Conservation (phyloP, 2,888 invertebrate species). For the Drosophila austrosaltans region DNA sequence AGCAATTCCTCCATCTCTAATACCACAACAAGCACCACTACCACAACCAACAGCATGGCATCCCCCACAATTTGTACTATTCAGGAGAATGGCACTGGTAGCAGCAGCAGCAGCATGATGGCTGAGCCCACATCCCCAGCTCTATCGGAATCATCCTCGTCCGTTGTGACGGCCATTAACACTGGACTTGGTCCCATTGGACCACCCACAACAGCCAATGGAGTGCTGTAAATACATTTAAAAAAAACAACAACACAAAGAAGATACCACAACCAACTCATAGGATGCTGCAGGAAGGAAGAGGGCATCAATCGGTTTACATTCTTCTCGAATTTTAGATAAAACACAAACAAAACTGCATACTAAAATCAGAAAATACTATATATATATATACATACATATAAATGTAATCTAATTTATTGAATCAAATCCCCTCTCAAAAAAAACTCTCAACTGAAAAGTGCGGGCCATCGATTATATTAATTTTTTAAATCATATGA, state of each 20-base stretch:
- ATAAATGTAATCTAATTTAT: slow-evolving; percentile 75
- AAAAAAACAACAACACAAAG: no score
- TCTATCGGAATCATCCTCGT: slow-evolving; percentile 71
- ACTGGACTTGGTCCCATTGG: slow-evolving; percentile 83
- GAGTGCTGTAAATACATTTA: slow-evolving; percentile 80
- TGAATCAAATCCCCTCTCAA: slow-evolving; percentile 54
- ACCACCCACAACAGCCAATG: slow-evolving; percentile 82
- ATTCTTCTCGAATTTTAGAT: slow-evolving; percentile 67
- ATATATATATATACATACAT: slow-evolving; percentile 59
- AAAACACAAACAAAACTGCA: slow-evolving; percentile 24
- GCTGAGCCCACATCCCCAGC: slow-evolving; percentile 71
- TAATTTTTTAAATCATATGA: slow-evolving; percentile 1
- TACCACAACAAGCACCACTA: slow-evolving; percentile 38
- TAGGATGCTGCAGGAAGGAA: slow-evolving; percentile 5
- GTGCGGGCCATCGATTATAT: slow-evolving; percentile 9
- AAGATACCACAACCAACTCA: slow-evolving; percentile 5
- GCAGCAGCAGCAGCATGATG: slow-evolving; percentile 43
- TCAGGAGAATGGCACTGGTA: slow-evolving; percentile 63
- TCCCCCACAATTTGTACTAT: slow-evolving; percentile 65
- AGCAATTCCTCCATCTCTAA: slow-evolving; percentile 32
- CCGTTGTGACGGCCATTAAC: slow-evolving; percentile 61
- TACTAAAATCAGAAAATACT: slow-evolving; percentile 59
- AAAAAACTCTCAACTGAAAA: slow-evolving; percentile 40
- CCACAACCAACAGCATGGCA: slow-evolving; percentile 63
- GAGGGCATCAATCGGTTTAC: slow-evolving; percentile 19